A percentile compares a stretch with the other conserved stretches of the same genome.
Conservation (phyloP, 2,797 vertebrate genomes). For the Xenopus petersii region DNA sequence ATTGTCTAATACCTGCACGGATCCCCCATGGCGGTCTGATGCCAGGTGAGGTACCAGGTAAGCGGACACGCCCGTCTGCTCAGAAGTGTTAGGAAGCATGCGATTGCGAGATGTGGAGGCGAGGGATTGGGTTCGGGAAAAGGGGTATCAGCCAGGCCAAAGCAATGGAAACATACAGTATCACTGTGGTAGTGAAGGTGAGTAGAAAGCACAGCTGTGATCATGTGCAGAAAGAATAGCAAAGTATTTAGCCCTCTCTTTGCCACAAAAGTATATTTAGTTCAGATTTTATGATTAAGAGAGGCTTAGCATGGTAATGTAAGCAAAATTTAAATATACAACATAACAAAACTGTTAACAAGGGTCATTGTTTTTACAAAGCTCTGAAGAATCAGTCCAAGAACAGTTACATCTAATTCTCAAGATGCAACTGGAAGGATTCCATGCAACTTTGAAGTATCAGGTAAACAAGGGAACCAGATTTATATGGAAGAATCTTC, state of each 20-base stretch:
- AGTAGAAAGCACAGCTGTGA: conserved; percentile 46
- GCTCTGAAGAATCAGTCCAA: conserved; percentile 20
- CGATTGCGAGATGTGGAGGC: conserved; percentile 57
- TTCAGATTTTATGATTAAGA: neutral
- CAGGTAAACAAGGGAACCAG: too few relatives aligned
- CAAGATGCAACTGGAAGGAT: too few relatives aligned
- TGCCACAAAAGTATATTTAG: neutral
- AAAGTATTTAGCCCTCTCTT: conserved; percentile 9
- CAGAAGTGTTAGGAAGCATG: conserved; percentile 53
- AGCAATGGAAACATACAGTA: conserved; percentile 52
- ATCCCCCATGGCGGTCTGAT: conserved; percentile 96
- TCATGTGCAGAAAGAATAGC: conserved; percentile 38
- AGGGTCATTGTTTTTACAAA: conserved; percentile 1
- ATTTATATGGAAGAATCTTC: too few relatives aligned
- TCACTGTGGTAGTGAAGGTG: conserved; percentile 51
- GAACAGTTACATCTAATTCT: neutral
- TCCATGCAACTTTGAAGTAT: too few relatives aligned
- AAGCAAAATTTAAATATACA: conserved; percentile 15
- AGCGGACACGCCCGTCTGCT: conserved; percentile 77
- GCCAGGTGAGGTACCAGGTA: conserved; percentile 95
- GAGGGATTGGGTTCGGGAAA: conserved; percentile 38
- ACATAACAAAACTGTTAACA: neutral
- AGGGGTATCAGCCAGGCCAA: conserved; percentile 56
- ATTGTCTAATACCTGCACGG: conserved; percentile 84
- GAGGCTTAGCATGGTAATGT: conserved; percentile 12